These are phyloP conservation scores for Leptonema lineaticorne DNA, from an alignment of 1,140 invertebrate genomes.

Conservation along the genomic window DNA sequence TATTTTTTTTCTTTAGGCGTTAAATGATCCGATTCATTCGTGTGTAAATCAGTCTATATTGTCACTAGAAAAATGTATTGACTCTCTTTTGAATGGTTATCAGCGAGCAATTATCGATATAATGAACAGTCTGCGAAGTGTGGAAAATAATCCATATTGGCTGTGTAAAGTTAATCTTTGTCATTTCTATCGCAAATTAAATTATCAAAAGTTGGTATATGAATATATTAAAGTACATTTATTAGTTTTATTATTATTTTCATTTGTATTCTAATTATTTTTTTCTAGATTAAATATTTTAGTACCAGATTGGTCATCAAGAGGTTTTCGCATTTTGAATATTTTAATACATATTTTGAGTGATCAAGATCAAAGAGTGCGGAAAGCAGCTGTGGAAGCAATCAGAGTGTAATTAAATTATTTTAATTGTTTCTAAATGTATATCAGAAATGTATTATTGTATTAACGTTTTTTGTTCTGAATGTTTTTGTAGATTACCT, in stretches of 20 bases:
- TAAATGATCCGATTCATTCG: conserved; percentile 68
- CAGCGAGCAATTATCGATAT: conserved; percentile 56
- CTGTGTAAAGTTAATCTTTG: conserved; percentile 73
- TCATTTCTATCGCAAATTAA: conserved; percentile 51
- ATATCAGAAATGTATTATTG: background rate
- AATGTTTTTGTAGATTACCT: conserved; percentile 34
- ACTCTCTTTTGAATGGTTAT: conserved; percentile 61
- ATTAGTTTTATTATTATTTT: conserved; percentile 15
- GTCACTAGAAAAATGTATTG: conserved; percentile 60
- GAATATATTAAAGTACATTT: conserved; percentile 13
- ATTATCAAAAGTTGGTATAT: conserved; percentile 49
- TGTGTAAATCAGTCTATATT: conserved; percentile 66
- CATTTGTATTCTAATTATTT: conserved; percentile 13
- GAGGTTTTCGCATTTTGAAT: conserved; percentile 48
- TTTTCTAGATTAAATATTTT: conserved; percentile 50
- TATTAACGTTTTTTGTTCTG: conserved; percentile 21
- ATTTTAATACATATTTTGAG: conserved; percentile 58
- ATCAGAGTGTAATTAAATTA: conserved; percentile 62
- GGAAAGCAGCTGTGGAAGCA: conserved; percentile 67
- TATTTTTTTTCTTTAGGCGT: conserved; percentile 56
- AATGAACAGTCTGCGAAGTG: conserved; percentile 63
- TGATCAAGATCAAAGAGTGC: conserved; percentile 77
- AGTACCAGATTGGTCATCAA: conserved; percentile 46
- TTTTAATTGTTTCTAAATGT: background rate
- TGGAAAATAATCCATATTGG: conserved; percentile 81